Base-by-base conservation (phyloP, 2,113 vertebrate genomes). In the Callorhinus ursinus region DNA sequence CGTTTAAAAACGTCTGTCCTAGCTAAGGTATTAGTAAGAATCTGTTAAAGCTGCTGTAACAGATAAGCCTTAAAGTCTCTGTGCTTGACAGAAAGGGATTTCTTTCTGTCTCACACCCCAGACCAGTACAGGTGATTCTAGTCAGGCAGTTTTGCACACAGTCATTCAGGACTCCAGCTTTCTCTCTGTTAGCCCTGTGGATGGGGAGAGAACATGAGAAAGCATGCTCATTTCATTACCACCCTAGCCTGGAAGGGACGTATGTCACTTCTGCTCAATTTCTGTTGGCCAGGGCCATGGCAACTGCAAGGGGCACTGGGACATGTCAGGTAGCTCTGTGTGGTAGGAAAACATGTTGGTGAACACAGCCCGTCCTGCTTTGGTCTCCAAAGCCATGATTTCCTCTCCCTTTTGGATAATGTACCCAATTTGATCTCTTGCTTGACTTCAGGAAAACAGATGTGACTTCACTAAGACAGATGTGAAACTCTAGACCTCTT, bases 41-140 rank as follows among this genome's bases (percentile, higher is more conserved):
- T 79, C 95, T 63, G 12, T 55, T 33, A 69, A 88, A 94, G 85
- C 71, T 85, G 81, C 61, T 82, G 8, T 81, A 69, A 95, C 77
- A 94, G 96, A 88, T 85, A 85, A 94, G 53, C 53, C 84, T 53
- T 55, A 71, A 55, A 1, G 28, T 84, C n/a, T 74, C 85, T 72
- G 69, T 76, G 53, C 51, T 92, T 69, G 57, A 79, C 19, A 31
- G 80, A 39, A 79, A 65, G 42, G 33, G 36, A 46, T 88, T 80
- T 81, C 31, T 61, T 63, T 79, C 33, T 88, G 31, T 28, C 46
- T 94, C 72, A 21, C 1, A 36, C 84, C 55, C 59, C 22, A 59
- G 81, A 31, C 12, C 21, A 0, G 3, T 4, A 13, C 19, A 16
- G 55, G 74, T 26, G 69, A n/a, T 28, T n/a, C 83, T 81, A 74